Base-by-base conservation (phyloP, 2,113 vertebrate genomes). In the Aegithalos caudatus region DNA sequence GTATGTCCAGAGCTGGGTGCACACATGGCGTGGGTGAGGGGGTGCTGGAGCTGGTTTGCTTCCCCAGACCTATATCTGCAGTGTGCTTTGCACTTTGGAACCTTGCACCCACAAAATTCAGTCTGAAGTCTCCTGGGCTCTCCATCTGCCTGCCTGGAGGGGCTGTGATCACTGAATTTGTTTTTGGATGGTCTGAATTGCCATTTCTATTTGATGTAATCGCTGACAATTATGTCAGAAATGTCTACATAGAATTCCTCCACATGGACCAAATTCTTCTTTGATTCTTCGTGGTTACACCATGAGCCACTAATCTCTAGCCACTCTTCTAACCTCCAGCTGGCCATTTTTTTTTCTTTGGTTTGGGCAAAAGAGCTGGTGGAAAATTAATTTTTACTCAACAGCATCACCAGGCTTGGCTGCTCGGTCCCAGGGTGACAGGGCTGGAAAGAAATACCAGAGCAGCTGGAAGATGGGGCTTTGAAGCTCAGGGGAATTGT, bases 1-100 rank as follows among this genome's bases (percentile, higher is more conserved):
- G 48, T 58, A 16, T 95, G 95, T 81, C 56, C 42, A 60, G 47
- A 88, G 62, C 89, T 86, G 83, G 64, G 28, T 50, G 64, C 45
- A 51, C 27, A 50, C 0, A 1, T 66, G 62, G 15, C 77, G 35
- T 56, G 79, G 23, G 50, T 0, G 0, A 40, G 67, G 45, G 65
- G 28, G n/a, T 62, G 42, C 31, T 38, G 81, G 10, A n/a, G 25
- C 45, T 71, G 70, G 37, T 71, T 74, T 85, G 7, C 17, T 62
- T 89, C n/a, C 22, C 16, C 0, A 4, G 67, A 48, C 5, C 1
- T 42, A 1, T 40, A 18, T 45, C 23, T 86, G 40, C n/a, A 47
- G 27, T 15, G 64, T 38, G 13, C 13, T 86, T 61, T 86, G 66
- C 24, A 6, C 67, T 56, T 62, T 28, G 35, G 69, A 76, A 53